phyloP scores from a whole-genome alignment of 2,113 vertebrate species.

The Cyphomyrus discorhynchus region DNA sequence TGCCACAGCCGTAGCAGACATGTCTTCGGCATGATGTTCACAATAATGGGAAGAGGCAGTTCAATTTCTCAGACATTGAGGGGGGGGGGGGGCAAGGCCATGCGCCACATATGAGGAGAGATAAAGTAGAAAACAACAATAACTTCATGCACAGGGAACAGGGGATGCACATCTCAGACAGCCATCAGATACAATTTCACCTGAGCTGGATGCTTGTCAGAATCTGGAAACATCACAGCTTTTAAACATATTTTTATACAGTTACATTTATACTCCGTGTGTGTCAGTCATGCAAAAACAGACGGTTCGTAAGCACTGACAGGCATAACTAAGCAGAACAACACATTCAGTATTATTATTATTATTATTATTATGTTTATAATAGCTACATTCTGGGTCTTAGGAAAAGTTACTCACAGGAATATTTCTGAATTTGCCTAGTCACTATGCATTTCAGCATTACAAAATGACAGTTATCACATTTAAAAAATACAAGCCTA shows the following conservation, averaged over 20 bases:
- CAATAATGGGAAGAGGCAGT: slow-evolving; percentile 72
- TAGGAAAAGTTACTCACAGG: neutral
- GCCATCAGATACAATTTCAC: slow-evolving; percentile 60
- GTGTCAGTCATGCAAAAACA: slow-evolving; percentile 47
- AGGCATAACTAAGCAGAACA: neutral
- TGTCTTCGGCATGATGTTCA: slow-evolving; percentile 68
- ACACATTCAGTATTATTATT: neutral
- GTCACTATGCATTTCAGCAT: neutral
- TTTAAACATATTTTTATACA: slow-evolving; percentile 46
- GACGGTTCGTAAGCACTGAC: neutral
- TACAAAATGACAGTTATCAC: neutral
- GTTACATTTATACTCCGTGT: slow-evolving; percentile 48
- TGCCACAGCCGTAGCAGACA: slow-evolving; percentile 49
- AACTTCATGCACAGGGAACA: slow-evolving; percentile 53
- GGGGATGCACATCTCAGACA: slow-evolving; percentile 40
- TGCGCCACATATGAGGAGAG: slow-evolving; percentile 59
- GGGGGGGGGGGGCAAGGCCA: slow-evolving; percentile 47
- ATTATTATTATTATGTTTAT: neutral
- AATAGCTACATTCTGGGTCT: neutral
- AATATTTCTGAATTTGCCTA: neutral
- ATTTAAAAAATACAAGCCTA: neutral
- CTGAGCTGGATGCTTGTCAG: slow-evolving; percentile 59
- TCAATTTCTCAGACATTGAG: slow-evolving; percentile 63
- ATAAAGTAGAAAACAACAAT: slow-evolving; percentile 68
- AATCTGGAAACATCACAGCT: slow-evolving; percentile 56